Evolutionary conservation across 2,113 vertebrate genomes (phyloP), one percentile per base, ranked within the genome.

Genomic region (Cryptotis parvus): DNA sequence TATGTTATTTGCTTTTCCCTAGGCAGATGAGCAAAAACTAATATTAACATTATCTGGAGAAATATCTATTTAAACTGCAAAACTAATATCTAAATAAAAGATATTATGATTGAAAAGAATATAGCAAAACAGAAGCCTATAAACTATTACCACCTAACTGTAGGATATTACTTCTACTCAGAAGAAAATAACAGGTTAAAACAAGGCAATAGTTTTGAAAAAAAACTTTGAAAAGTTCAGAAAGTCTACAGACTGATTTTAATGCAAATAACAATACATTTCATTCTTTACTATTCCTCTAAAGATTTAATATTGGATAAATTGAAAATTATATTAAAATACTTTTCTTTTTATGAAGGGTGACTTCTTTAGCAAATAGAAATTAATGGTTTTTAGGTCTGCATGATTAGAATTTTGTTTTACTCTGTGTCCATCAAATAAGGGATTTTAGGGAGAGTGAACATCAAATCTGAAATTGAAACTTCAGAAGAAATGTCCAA

Each of bases 31-130:
- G 37, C 5, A 69, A 73, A 92, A 85, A 39, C 9, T 52, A 75
- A 66, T 89, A 82, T 74, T 70, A 68, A 77, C 2, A 77, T 43
- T 39, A 69, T 15, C 63, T 63, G 89, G 66, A 70, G 68, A 87
- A 87, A 70, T 75, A 33, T 15, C 58, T 75, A n/a, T 61, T 91
- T 94, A 74, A 92, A 55, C 83, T 82, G 61, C 89, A 26, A 92
- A 68, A 14, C 26, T 49, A 66, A 65, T 39, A 72, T 45, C 22
- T 61, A 49, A 9, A 77, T 52, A 26, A 85, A 83, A 73, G 11
- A 76, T 63, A 74, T 77, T 76, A 45, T 75, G 10, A 92, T 41
- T 61, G 18, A 89, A 92, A 33, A 18, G 11, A 92, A 45, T 24
- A 12, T 37, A 49, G 9, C 37, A 65, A 80, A 79, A 55, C 9